Percentiles rank a stretch among this genome's conserved stretches.
These are phyloP conservation scores for Drosophila ohnishii DNA, from an alignment of 1,140 invertebrate genomes.

Conservation along the genomic window DNA sequence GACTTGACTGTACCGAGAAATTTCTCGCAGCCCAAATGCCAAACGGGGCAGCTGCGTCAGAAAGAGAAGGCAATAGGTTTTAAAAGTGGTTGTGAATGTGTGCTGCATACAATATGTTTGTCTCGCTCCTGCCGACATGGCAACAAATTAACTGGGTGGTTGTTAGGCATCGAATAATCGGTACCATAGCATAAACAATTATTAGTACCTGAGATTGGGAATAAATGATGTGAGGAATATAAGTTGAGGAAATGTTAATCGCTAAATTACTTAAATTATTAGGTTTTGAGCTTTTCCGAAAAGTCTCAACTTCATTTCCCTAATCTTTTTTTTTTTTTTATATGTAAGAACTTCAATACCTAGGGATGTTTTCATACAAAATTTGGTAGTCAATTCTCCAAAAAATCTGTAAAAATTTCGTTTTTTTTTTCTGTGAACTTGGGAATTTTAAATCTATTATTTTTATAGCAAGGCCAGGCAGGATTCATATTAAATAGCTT, in stretches of 20 bases:
- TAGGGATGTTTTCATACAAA: no score
- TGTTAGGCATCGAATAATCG: slow-evolving; percentile 26
- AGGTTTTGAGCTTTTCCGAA: no score
- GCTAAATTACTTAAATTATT: no score
- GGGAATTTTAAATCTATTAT: no score
- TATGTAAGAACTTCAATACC: no score
- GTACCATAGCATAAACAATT: slow-evolving; percentile 26
- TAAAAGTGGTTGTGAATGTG: not conserved
- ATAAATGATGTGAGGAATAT: not conserved
- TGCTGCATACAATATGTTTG: slow-evolving; percentile 9
- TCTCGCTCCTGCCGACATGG: slow-evolving; percentile 33
- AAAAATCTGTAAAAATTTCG: no score
- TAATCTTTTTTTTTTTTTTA: no score
- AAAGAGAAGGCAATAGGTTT: slow-evolving; percentile 23
- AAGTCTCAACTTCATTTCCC: no score
- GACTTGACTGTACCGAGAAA: slow-evolving; percentile 73
- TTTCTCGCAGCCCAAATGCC: slow-evolving; percentile 60
- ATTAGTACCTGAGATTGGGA: not conserved
- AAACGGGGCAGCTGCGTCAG: slow-evolving; percentile 8
- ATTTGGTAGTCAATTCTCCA: no score
- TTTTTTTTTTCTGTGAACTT: no score
- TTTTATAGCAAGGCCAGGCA: no score
- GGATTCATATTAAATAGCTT: no score
- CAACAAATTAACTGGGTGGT: slow-evolving; percentile 44
- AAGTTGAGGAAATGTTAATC: not conserved